Conservation (phyloP, 2,888 invertebrate species). For the Congeria kusceri region DNA sequence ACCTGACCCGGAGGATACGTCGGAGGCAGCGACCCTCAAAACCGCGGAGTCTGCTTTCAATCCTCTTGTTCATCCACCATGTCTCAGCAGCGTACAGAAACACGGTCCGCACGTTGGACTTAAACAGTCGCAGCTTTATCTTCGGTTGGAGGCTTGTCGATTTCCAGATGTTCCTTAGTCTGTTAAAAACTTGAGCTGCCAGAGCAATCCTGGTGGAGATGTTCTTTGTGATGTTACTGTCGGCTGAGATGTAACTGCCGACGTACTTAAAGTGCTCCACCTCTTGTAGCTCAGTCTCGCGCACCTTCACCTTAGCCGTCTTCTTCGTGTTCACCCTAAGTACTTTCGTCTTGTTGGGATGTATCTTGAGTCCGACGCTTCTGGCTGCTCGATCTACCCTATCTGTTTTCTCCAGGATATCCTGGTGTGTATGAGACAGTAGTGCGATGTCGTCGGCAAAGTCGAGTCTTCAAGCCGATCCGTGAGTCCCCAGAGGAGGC, state of each 20-base stretch:
- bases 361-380: too few relatives aligned
- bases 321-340: too few relatives aligned
- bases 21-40: constrained; percentile 22
- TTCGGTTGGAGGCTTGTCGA: not conserved
- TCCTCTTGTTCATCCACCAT: constrained; percentile 21
- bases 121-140: constrained; percentile 15
- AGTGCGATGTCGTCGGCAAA: constrained; percentile 1
- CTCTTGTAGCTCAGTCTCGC: constrained; percentile 3
- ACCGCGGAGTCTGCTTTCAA: constrained; percentile 32
- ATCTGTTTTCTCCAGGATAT: constrained; percentile 21
- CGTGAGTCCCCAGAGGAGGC: too few relatives aligned
- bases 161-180: constrained; percentile 19
- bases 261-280: constrained; percentile 2
- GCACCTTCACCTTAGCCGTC: too few relatives aligned
- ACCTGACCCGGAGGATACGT: constrained; percentile 18
- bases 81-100: constrained; percentile 27
- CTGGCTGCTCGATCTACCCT: constrained; percentile 3
- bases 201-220: constrained; percentile 16
- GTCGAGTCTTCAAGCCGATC: not conserved
- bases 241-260: not conserved
- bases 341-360: too few relatives aligned
- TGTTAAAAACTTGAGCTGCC: constrained; percentile 13
- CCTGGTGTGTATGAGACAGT: constrained; percentile 21
- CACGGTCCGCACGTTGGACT: constrained; percentile 29
- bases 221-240: constrained; percentile 9